Evolutionary conservation across 1,140 invertebrate genomes (phyloP).

Genomic region (Lasioglossum albipes): DNA sequence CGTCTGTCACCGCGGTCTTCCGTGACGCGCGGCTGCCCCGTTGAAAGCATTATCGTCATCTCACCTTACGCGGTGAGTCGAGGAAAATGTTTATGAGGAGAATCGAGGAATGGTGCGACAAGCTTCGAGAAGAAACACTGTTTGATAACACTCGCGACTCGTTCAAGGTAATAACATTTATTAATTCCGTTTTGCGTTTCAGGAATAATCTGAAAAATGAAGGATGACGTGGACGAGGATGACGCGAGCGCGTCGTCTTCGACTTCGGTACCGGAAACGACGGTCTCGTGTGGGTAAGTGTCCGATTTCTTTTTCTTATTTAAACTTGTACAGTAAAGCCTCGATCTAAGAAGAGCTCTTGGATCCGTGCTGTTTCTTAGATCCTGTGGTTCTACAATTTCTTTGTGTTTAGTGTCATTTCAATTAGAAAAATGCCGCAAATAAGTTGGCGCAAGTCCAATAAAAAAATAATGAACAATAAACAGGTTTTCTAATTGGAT

Average conservation of each 20-base stretch:
- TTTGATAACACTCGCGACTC: not conserved
- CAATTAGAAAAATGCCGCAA: no score
- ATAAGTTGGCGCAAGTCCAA: no score
- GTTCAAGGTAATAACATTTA: not conserved
- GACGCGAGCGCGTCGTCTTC: constrained; percentile 67
- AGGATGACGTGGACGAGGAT: constrained; percentile 75
- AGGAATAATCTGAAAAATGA: constrained; percentile 66
- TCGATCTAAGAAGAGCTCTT: no score
- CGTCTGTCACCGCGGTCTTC: not conserved
- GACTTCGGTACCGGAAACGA: constrained; percentile 56
- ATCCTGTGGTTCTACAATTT: no score
- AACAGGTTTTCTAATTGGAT: no score
- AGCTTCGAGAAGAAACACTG: not conserved
- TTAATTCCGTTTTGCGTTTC: constrained; percentile 2
- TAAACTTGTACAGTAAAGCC: no score
- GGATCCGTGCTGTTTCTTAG: no score
- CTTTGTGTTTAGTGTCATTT: no score
- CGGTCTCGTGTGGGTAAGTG: constrained; percentile 61
- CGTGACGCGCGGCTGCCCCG: not conserved
- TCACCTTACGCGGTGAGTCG: not conserved
- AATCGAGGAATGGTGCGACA: not conserved
- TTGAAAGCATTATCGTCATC: not conserved
- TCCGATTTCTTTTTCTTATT: not conserved
- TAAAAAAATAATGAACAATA: no score
- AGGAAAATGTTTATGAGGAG: not conserved